A percentile compares a stretch with the other conserved stretches of the same genome.
Conservation (phyloP, 2,113 vertebrate species). For the Progne subis region DNA sequence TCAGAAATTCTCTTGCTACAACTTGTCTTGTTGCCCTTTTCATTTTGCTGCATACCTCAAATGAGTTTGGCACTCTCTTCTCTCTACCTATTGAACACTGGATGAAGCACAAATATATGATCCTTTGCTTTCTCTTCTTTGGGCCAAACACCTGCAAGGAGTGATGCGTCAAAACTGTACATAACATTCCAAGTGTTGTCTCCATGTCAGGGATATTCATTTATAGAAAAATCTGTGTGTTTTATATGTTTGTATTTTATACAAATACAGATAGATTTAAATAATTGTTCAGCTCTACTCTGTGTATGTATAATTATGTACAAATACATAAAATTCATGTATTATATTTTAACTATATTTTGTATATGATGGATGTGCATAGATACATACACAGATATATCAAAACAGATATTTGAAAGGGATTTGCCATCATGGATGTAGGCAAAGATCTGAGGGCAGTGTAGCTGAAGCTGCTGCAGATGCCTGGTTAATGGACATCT, state of each 20-base stretch:
- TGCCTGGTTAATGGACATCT: background rate
- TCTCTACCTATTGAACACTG: background rate
- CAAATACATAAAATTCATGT: background rate
- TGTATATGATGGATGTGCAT: background rate
- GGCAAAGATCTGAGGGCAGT: background rate
- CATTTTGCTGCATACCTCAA: background rate
- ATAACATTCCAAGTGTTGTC: background rate
- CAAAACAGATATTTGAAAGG: background rate
- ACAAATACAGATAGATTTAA: background rate
- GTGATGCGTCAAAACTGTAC: background rate
- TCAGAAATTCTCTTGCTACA: background rate
- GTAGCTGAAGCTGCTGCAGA: background rate
- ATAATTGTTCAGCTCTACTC: background rate
- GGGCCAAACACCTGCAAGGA: background rate
- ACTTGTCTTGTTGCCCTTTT: background rate
- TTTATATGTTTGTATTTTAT: background rate
- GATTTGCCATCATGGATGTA: background rate
- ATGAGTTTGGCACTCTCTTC: background rate
- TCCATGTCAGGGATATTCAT: background rate
- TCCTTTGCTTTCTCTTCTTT: background rate
- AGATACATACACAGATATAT: background rate
- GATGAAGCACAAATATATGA: background rate
- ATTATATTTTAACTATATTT: background rate
- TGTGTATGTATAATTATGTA: background rate
- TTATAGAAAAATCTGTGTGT: background rate